Evolutionary conservation across 2,888 invertebrate genomes (phyloP).

Genomic region (Brachyptera putata): DNA sequence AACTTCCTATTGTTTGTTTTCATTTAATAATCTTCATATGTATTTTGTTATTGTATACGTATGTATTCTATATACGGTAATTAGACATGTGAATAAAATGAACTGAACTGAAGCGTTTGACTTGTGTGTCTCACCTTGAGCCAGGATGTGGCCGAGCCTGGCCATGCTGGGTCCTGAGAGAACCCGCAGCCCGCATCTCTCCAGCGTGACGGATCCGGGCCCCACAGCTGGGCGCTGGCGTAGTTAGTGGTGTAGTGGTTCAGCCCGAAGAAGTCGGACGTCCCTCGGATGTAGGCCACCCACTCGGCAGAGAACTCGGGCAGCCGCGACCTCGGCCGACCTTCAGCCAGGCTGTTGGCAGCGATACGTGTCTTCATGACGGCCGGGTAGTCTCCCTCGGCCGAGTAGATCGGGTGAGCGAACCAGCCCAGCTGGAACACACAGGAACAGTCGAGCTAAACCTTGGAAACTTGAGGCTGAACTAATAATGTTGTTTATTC

Average conservation of each 20-base stretch:
- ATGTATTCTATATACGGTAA: no score
- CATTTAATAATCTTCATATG: no score
- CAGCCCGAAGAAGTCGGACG: constrained; percentile 68
- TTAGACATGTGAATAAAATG: no score
- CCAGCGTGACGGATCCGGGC: constrained; percentile 43
- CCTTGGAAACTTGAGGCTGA: not conserved
- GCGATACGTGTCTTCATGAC: constrained; percentile 47
- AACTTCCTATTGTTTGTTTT: no score
- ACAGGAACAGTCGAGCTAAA: not conserved
- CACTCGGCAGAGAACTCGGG: constrained; percentile 52
- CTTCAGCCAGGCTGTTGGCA: constrained; percentile 45
- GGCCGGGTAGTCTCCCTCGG: constrained; percentile 50
- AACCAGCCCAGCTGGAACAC: constrained; percentile 46
- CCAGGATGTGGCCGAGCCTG: constrained; percentile 50
- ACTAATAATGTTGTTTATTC: not conserved
- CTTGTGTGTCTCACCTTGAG: no score
- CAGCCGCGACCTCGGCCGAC: constrained; percentile 45
- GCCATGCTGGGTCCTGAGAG: constrained; percentile 50
- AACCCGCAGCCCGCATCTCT: constrained; percentile 46
- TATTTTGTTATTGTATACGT: no score
- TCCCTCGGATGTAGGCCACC: constrained; percentile 53
- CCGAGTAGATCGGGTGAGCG: constrained; percentile 48
- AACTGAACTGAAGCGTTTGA: no score
- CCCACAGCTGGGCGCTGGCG: constrained; percentile 36
- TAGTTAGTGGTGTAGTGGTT: constrained; percentile 66